These are phyloP conservation scores for Esox masquinongy DNA, from an alignment of 2,797 vertebrate species.

Conservation along the genomic window DNA sequence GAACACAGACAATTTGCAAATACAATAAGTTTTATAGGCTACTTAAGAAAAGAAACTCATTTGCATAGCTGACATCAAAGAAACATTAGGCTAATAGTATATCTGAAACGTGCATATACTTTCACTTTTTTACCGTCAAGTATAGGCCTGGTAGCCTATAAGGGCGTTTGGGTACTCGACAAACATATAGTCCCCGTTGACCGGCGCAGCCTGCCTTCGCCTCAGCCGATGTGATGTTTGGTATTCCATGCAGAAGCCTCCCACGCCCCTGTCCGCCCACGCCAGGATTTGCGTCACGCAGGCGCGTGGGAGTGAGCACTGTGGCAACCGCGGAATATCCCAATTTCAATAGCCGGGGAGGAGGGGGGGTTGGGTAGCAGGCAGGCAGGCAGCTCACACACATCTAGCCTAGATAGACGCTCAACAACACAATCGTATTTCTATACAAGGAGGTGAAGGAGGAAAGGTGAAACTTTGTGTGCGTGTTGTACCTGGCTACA, in stretches of 20 bases:
- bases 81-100: neutral
- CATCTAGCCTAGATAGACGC: constrained; percentile 1
- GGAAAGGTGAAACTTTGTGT: neutral
- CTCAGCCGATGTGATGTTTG: constrained; percentile 67
- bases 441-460: constrained; percentile 12
- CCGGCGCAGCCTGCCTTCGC: constrained; percentile 53
- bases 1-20: neutral
- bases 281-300: constrained; percentile 87
- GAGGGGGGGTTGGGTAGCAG: constrained; percentile 15
- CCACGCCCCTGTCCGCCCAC: constrained; percentile 83
- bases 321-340: constrained; percentile 85
- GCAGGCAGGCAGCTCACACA: constrained; percentile 17
- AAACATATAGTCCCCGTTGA: constrained; percentile 32
- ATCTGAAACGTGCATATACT: constrained; percentile 18
- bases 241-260: constrained; percentile 78
- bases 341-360: constrained; percentile 68
- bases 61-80: neutral
- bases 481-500: no score
- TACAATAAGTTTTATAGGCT: neutral
- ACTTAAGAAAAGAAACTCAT: neutral
- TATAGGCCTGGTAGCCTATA: neutral
- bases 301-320: constrained; percentile 80
- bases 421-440: constrained; percentile 12
- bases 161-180: neutral
- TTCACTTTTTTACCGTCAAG: neutral